These are phyloP conservation scores for Donacobius atricapilla DNA, from an alignment of 2,113 vertebrate species.

Conservation along the genomic window DNA sequence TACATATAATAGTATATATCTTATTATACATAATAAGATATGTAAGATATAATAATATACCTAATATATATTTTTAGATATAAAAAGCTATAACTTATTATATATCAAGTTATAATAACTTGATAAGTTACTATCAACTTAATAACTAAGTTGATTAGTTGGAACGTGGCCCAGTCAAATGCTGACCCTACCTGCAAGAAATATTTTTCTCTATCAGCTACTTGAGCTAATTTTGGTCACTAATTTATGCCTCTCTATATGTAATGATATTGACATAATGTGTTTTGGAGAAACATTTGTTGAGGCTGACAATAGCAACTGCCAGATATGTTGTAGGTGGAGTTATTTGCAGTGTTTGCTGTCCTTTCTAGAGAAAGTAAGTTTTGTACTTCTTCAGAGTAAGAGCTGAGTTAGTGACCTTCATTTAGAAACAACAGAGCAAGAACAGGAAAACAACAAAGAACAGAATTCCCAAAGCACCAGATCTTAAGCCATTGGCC, in stretches of 20 bases:
- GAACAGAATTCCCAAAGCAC: neutral
- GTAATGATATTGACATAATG: neutral
- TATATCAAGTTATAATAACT: too few relatives aligned
- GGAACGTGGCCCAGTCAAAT: neutral
- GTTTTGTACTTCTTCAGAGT: neutral
- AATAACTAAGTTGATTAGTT: neutral
- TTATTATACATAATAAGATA: too few relatives aligned
- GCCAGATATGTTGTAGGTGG: neutral
- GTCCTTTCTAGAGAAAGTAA: neutral
- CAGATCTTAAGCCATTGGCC: neutral
- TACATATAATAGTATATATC: too few relatives aligned
- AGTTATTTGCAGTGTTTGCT: neutral
- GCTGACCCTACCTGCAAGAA: neutral
- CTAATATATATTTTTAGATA: too few relatives aligned
- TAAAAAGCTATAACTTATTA: too few relatives aligned
- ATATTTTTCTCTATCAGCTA: neutral
- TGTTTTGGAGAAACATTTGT: neutral
- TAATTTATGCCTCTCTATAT: neutral
- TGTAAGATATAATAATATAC: too few relatives aligned
- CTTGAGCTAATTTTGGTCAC: neutral
- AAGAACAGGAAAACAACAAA: neutral
- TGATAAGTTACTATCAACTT: too few relatives aligned
- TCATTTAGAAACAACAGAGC: neutral
- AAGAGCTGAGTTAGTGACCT: neutral
- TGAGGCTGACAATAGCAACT: slow-evolving; percentile 15